Percentiles rank a stretch among this genome's conserved stretches.
phyloP scores from a whole-genome alignment of 2,113 vertebrate genomes.

The Syngnathus scovelli region DNA sequence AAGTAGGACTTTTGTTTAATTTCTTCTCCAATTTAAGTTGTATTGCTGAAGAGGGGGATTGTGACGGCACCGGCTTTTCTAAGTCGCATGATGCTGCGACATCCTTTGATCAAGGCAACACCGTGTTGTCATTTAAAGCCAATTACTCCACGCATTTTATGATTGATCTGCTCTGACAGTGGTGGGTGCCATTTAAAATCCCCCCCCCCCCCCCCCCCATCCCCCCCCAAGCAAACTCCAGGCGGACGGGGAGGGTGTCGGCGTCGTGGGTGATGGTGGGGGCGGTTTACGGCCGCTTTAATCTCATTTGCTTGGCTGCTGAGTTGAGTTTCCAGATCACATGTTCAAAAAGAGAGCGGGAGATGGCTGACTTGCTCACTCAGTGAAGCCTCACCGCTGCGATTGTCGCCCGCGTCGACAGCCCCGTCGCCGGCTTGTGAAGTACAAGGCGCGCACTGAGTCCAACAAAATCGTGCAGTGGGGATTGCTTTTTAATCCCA shows the following conservation, averaged over 20 bases:
- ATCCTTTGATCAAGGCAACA: constrained; percentile 66
- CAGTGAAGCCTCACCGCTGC: constrained; percentile 68
- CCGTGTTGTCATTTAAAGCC: constrained; percentile 71
- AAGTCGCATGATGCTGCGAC: constrained; percentile 61
- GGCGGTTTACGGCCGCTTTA: constrained; percentile 64
- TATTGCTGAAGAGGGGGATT: constrained; percentile 52
- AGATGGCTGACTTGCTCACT: constrained; percentile 55
- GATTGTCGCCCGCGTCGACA: constrained; percentile 71
- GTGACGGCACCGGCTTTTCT: constrained; percentile 33
- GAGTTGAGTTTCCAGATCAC: constrained; percentile 73
- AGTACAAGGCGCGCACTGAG: constrained; percentile 66
- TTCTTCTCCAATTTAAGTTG: constrained; percentile 40
- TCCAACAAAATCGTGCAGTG: constrained; percentile 67
- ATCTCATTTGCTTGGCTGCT: constrained; percentile 76
- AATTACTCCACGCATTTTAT: constrained; percentile 69
- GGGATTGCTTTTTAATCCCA: constrained; percentile 77
- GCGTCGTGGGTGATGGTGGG: constrained; percentile 48
- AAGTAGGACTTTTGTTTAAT: constrained; percentile 43
- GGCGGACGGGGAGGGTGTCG: constrained; percentile 40
- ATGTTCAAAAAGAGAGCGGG: constrained; percentile 68
- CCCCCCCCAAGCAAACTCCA: constrained; percentile 62
- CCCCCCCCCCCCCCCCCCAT: constrained; percentile 47
- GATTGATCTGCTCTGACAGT: constrained; percentile 72
- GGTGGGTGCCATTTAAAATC: constrained; percentile 67
- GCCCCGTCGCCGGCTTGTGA: constrained; percentile 67